These are phyloP conservation scores for Pogona vitticeps DNA, from an alignment of 2,113 vertebrate genomes.

Conservation along the genomic window DNA sequence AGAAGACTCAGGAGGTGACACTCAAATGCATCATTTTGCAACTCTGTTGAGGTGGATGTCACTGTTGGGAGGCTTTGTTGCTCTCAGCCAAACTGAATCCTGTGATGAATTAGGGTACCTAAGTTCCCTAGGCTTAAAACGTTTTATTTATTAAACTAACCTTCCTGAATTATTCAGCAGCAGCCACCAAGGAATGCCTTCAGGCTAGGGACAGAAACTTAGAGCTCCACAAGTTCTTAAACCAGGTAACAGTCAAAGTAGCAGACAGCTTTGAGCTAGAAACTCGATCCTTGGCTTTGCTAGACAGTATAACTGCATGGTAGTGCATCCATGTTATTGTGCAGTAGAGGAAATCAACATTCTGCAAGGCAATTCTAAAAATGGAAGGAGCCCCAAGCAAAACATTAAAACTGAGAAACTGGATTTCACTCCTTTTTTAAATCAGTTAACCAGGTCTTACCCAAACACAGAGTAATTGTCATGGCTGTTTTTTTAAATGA, in stretches of 20 bases:
- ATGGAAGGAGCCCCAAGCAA: no score
- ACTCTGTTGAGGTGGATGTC: neutral
- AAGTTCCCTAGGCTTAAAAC: neutral
- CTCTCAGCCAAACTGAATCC: neutral
- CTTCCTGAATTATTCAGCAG: constrained; percentile 17
- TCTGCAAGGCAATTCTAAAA: no score
- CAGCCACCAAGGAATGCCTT: neutral
- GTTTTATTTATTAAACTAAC: constrained; percentile 15
- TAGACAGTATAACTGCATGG: no score
- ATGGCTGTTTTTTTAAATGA: no score
- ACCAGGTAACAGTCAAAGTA: neutral
- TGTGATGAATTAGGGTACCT: neutral
- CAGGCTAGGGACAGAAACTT: neutral
- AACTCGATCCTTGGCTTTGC: neutral
- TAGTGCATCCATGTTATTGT: no score
- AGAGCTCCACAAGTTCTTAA: neutral
- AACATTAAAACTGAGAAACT: no score
- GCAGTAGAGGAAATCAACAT: no score
- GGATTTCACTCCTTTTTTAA: no score
- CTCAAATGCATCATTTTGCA: neutral
- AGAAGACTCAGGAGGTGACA: neutral
- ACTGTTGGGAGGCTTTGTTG: neutral
- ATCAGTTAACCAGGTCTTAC: no score
- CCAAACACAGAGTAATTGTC: no score
- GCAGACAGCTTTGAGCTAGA: neutral